Conservation (phyloP, 2,888 invertebrate species). For the Scaptomyza parva region DNA sequence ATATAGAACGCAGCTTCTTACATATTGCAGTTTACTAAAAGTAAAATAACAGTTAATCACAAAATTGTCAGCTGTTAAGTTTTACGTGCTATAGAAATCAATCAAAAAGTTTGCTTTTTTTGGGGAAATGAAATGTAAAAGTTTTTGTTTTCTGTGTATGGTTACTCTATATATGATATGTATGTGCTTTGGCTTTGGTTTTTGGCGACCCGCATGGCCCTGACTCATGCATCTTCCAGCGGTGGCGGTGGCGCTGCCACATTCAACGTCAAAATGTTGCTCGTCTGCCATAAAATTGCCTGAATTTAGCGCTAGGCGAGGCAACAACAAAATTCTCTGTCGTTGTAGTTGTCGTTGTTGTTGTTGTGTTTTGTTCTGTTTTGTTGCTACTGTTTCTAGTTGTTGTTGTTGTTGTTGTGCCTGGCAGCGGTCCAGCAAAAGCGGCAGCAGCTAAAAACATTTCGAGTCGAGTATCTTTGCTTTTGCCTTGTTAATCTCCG, state of each 20-base stretch:
- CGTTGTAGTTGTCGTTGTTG: background rate
- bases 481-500: constrained; percentile 74
- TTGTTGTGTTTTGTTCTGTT: background rate
- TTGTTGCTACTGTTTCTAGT: constrained; percentile 38
- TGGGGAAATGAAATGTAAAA: background rate
- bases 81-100: background rate
- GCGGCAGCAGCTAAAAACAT: constrained; percentile 3
- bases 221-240: constrained; percentile 74
- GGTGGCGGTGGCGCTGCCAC: constrained; percentile 57
- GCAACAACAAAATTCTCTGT: constrained; percentile 35
- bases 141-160: constrained; percentile 10
- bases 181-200: constrained; percentile 23
- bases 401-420: constrained; percentile 10
- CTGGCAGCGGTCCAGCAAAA: constrained; percentile 72
- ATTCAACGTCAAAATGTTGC: constrained; percentile 71
- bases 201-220: constrained; percentile 46
- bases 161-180: constrained; percentile 7
- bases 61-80: background rate
- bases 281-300: constrained; percentile 76
- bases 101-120: background rate
- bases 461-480: constrained; percentile 66
- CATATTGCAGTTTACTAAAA: background rate
- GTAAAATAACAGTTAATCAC: background rate
- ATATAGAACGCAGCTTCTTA: background rate
- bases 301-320: constrained; percentile 76